phyloP scores from a whole-genome alignment of 2,797 vertebrate species.

The Morelia viridis region DNA sequence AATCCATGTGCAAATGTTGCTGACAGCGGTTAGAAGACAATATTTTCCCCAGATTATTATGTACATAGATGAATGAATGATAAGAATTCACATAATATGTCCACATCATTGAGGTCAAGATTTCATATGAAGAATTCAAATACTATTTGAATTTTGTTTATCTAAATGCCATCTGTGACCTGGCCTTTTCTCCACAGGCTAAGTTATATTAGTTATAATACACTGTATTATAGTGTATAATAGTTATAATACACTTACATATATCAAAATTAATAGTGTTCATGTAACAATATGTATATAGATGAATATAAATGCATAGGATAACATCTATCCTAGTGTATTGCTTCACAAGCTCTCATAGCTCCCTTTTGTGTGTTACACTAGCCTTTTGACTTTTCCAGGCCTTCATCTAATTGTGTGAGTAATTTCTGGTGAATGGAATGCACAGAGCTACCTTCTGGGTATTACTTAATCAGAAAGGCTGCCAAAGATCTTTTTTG shows the following conservation, averaged over 20 bases:
- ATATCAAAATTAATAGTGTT: conserved; percentile 52
- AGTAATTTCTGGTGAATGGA: conserved; percentile 71
- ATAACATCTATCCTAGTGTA: conserved; percentile 58
- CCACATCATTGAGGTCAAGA: conserved; percentile 24
- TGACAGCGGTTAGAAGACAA: neutral
- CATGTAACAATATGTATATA: conserved; percentile 52
- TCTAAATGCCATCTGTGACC: conserved; percentile 47
- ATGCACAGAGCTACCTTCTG: conserved; percentile 68
- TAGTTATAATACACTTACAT: conserved; percentile 54
- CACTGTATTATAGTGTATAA: conserved; percentile 14
- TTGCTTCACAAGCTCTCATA: conserved; percentile 57
- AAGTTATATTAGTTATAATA: conserved; percentile 54
- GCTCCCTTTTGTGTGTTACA: conserved; percentile 68
- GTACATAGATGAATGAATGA: neutral
- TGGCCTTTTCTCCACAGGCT: conserved; percentile 51
- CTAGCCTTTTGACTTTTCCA: conserved; percentile 64
- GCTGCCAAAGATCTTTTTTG: conserved; percentile 71
- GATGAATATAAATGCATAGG: conserved; percentile 50
- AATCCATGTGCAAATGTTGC: neutral
- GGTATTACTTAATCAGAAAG: conserved; percentile 69
- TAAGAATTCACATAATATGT: conserved; percentile 5
- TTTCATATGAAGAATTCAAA: conserved; percentile 19
- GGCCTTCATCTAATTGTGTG: conserved; percentile 69
- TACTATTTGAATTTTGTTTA: conserved; percentile 30
- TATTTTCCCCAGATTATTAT: conserved; percentile 27